Evolutionary conservation across 2,113 vertebrate genomes (phyloP).

Genomic region (Bathybates hornii): DNA sequence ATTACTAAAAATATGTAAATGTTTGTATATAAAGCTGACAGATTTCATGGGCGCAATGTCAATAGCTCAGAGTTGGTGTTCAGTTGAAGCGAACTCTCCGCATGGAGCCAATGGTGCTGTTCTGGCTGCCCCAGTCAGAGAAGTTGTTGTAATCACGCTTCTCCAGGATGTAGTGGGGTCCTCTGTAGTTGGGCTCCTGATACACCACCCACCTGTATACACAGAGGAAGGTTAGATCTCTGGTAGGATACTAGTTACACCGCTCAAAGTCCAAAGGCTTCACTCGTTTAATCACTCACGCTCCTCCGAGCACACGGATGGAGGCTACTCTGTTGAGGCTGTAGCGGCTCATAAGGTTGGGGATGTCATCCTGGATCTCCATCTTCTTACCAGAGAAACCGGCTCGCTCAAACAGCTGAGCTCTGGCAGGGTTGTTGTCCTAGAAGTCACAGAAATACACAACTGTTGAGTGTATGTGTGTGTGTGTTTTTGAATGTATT

Average conservation of each 20-base stretch:
- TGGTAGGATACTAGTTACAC: neutral
- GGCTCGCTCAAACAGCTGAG: constrained; percentile 63
- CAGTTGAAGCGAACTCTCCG: constrained; percentile 69
- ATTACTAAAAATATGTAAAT: constrained; percentile 55
- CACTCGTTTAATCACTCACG: constrained; percentile 31
- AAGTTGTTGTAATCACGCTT: constrained; percentile 72
- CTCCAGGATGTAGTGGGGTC: constrained; percentile 71
- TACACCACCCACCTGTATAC: constrained; percentile 70
- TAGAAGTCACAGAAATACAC: neutral
- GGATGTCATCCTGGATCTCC: constrained; percentile 71
- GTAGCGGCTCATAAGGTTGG: constrained; percentile 71
- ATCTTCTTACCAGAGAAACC: constrained; percentile 73
- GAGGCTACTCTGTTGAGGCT: constrained; percentile 64
- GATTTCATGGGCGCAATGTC: neutral
- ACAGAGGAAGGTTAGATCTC: neutral
- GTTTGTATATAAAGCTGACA: constrained; percentile 33
- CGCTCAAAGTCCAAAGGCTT: neutral
- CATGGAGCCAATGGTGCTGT: constrained; percentile 70
- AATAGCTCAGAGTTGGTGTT: neutral
- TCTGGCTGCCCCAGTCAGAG: constrained; percentile 73
- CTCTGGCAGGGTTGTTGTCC: constrained; percentile 55
- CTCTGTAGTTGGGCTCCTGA: constrained; percentile 76
- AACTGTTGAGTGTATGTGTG: neutral
- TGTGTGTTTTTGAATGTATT: neutral
- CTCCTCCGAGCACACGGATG: constrained; percentile 67